A percentile compares a stretch with the other conserved stretches of the same genome.
phyloP scores from a whole-genome alignment of 2,888 invertebrate species.

The Lepidochitona cinerea region DNA sequence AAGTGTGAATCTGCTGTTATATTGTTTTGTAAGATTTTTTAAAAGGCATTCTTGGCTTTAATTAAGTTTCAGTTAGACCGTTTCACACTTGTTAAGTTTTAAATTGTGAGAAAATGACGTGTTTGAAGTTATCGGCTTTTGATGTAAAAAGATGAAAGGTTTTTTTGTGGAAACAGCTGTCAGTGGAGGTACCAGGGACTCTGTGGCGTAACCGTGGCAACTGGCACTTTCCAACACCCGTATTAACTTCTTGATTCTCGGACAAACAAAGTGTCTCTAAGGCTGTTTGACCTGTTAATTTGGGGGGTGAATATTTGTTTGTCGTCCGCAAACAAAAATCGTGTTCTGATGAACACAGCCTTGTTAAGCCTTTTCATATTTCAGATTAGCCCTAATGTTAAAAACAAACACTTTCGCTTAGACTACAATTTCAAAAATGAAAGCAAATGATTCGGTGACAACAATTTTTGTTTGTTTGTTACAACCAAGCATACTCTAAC shows the following conservation, averaged over 20 bases:
- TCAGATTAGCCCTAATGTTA: background rate
- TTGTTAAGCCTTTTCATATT: background rate
- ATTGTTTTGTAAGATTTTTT: no score
- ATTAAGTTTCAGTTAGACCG: no score
- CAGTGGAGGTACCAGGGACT: background rate
- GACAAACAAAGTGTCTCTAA: background rate
- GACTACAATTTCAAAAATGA: no score
- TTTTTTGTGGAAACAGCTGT: background rate
- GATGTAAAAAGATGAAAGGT: conserved; percentile 1
- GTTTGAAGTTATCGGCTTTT: background rate
- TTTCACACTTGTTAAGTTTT: no score
- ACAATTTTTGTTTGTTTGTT: no score
- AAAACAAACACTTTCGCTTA: background rate
- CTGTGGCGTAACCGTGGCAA: background rate
- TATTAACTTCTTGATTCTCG: background rate
- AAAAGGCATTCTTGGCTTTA: no score
- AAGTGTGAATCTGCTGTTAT: no score
- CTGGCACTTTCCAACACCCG: background rate
- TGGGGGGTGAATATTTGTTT: background rate
- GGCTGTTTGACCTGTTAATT: conserved; percentile 1
- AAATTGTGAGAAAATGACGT: background rate
- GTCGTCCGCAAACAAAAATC: background rate
- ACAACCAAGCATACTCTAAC: no score
- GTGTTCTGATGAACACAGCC: background rate
- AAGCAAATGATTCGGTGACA: no score